phyloP scores from a whole-genome alignment of 2,113 vertebrate species.

The Myiopsitta monachus region DNA sequence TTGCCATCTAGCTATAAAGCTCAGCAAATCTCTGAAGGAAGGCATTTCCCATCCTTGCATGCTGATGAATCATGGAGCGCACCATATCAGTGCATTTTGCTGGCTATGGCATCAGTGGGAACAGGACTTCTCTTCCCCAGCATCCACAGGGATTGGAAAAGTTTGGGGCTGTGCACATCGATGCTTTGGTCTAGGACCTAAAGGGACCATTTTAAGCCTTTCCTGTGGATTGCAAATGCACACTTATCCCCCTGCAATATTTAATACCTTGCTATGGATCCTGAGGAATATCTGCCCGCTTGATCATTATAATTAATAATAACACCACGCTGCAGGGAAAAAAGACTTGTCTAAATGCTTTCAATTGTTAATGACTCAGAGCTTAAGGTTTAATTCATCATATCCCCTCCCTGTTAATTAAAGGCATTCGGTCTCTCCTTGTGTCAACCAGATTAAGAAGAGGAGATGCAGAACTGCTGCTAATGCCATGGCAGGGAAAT shows the following conservation, averaged over 20 bases:
- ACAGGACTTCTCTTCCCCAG: not conserved
- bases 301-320: not conserved
- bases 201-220: not conserved
- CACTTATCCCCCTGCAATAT: not conserved
- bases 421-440: not conserved
- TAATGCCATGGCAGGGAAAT: not conserved
- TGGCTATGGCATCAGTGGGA: not conserved
- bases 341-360: conserved; percentile 16
- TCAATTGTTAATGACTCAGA: conserved; percentile 16
- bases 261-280: not conserved
- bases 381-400: conserved; percentile 4
- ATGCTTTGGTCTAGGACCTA: not conserved
- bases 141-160: not conserved
- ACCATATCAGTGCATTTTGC: not conserved
- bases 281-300: not conserved
- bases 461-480: not conserved
- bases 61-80: not conserved
- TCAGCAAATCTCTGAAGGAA: not conserved
- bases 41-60: not conserved
- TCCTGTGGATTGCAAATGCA: not conserved
- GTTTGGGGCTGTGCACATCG: accelerated
- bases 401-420: conserved; percentile 27
- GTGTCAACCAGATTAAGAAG: not conserved
- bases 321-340: not conserved
- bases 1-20: not conserved